phyloP scores from a whole-genome alignment of 2,797 vertebrate genomes.

The Pelobates cultripes region DNA sequence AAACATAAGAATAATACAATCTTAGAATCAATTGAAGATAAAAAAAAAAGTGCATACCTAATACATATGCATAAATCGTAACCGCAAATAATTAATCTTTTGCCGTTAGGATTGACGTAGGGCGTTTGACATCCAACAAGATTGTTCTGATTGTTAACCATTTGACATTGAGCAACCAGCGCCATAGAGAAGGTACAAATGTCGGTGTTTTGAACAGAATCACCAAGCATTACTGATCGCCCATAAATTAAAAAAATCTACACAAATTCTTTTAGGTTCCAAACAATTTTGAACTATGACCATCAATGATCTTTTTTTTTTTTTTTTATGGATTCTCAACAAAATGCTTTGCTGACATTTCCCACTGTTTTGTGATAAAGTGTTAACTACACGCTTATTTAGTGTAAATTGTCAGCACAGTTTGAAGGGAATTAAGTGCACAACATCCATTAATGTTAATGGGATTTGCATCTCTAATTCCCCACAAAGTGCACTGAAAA shows the following conservation, averaged over 20 bases:
- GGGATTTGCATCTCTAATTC: conserved; percentile 58
- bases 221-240: not conserved
- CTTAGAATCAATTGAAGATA: not conserved
- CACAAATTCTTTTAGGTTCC: conserved; percentile 4
- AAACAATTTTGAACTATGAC: conserved; percentile 10
- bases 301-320: conserved; percentile 43
- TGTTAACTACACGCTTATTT: conserved; percentile 58
- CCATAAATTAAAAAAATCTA: conserved; percentile 4
- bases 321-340: conserved; percentile 30
- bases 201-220: not conserved
- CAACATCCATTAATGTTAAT: conserved; percentile 57
- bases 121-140: not conserved
- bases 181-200: not conserved
- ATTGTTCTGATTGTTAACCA: not conserved
- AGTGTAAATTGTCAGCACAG: conserved; percentile 52
- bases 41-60: not conserved
- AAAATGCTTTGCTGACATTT: conserved; percentile 50
- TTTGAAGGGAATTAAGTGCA: conserved; percentile 55
- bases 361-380: conserved; percentile 52
- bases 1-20: not conserved
- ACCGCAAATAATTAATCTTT: not conserved
- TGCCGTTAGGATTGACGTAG: not conserved
- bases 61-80: conserved; percentile 3
- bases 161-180: not conserved
- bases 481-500: conserved; percentile 54